Conservation (phyloP, 2,888 invertebrate genomes). For the Julus scandinavius region DNA sequence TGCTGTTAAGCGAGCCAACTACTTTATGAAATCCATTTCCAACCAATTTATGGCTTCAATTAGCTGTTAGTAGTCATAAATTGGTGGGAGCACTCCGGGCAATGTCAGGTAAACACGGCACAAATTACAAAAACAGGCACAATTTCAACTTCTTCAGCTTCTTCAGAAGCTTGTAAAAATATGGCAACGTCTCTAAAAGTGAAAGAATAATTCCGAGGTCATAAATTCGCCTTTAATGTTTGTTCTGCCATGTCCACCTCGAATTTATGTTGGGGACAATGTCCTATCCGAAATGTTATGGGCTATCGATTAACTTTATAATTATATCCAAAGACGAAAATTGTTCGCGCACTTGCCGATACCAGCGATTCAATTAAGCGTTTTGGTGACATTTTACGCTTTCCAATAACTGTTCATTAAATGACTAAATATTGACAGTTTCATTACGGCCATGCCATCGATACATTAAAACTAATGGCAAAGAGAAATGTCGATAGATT, state of each 20-base stretch:
- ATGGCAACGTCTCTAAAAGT: neutral
- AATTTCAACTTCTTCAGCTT: conserved; percentile 28
- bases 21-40: conserved; percentile 29
- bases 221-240: conserved; percentile 29
- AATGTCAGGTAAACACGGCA: conserved; percentile 27
- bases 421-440: neutral
- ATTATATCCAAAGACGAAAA: neutral
- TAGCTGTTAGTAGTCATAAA: conserved; percentile 21
- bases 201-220: neutral
- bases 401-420: neutral
- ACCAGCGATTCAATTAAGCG: neutral
- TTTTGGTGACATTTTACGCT: neutral
- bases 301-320: conserved; percentile 30
- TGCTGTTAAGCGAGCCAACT: neutral
- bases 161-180: neutral
- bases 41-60: conserved; percentile 17
- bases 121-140: conserved; percentile 15
- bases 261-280: conserved; percentile 10
- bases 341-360: neutral
- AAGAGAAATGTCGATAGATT: no score
- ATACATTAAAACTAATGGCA: no score
- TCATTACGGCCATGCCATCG: neutral
- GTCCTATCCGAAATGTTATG: conserved; percentile 16
- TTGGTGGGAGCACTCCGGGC: conserved; percentile 9
- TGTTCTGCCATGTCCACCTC: conserved; percentile 16